A percentile compares a stretch with the other conserved stretches of the same genome.
Evolutionary conservation across 2,797 vertebrate species (phyloP).

Genomic region (Paratrypauchen microcephalus): DNA sequence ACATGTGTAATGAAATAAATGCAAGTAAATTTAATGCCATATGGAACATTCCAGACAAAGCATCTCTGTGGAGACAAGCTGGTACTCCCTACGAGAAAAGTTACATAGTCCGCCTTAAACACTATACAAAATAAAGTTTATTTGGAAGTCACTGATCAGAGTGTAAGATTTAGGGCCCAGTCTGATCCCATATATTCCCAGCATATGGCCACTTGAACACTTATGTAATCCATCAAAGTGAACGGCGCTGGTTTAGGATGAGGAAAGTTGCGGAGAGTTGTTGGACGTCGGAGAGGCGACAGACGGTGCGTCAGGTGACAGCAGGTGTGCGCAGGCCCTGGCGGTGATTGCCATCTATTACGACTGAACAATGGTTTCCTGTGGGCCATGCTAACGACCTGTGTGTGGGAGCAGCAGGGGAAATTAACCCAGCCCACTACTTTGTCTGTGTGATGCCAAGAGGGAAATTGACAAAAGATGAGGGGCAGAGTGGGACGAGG

Average conservation of each 20-base stretch:
- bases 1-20: too few relatives aligned
- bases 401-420: conserved; percentile 71
- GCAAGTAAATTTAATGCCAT: too few relatives aligned
- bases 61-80: too few relatives aligned
- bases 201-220: conserved; percentile 8
- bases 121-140: neutral
- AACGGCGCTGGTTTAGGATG: neutral
- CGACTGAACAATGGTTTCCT: conserved; percentile 71
- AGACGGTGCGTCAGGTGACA: conserved; percentile 70
- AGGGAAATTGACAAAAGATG: conserved; percentile 57
- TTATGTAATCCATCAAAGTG: conserved; percentile 8
- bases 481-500: conserved; percentile 30
- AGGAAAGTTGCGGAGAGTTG: conserved; percentile 20
- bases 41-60: too few relatives aligned
- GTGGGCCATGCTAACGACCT: conserved; percentile 63
- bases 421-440: conserved; percentile 71
- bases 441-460: conserved; percentile 49
- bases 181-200: neutral
- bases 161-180: neutral
- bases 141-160: neutral
- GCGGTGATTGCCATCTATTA: conserved; percentile 90
- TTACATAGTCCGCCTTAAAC: too few relatives aligned
- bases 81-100: too few relatives aligned
- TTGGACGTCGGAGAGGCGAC: conserved; percentile 26
- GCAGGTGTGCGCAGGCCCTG: conserved; percentile 80